Percentiles rank a stretch among this genome's conserved stretches.
Conservation (phyloP, 2,113 vertebrate species). For the Naja naja region DNA sequence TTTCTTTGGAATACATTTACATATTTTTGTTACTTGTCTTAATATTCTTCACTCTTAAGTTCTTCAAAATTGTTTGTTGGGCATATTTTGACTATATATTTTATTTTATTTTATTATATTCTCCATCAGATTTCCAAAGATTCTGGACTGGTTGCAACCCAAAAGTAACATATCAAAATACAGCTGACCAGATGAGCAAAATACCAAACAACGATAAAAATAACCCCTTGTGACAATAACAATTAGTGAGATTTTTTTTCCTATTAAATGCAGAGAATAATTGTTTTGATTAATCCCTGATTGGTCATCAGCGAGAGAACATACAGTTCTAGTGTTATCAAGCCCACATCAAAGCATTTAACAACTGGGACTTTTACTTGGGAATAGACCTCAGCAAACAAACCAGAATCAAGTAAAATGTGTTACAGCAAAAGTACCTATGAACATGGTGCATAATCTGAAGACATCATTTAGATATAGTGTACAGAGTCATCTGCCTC, state of each 20-base stretch:
- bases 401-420: not conserved
- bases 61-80: not conserved
- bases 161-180: not conserved
- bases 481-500: not conserved
- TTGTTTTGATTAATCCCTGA: not conserved
- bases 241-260: not conserved
- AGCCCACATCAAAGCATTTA: not conserved
- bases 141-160: not conserved
- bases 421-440: not conserved
- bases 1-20: not conserved
- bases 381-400: not conserved
- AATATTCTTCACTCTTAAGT: not conserved
- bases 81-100: not conserved
- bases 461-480: not conserved
- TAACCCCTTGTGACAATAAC: not conserved
- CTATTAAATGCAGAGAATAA: not conserved
- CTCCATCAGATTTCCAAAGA: not conserved
- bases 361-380: not conserved
- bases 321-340: not conserved
- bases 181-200: not conserved
- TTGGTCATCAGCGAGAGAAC: not conserved
- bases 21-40: not conserved
- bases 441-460: not conserved
- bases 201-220: not conserved
- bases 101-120: not conserved